Base-by-base conservation (phyloP, 1,140 invertebrate genomes). In the Aphidius ervi region DNA sequence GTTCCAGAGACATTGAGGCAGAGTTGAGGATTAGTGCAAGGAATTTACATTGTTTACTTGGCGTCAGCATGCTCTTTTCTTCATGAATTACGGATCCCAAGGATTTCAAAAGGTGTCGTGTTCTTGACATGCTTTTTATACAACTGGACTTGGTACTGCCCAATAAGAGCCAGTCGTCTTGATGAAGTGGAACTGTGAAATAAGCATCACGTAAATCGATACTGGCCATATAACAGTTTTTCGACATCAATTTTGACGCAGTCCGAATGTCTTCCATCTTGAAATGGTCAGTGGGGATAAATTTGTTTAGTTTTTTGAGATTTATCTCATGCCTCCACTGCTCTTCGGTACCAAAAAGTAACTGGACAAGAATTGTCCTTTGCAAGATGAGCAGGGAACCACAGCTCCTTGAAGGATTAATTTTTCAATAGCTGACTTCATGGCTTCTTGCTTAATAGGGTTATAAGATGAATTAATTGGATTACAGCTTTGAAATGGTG, bases 121-220 rank as follows among this genome's bases (percentile, higher is more conserved):
- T 42, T 58, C 4, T 58, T 46, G 20, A 56, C 37, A 16, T 6
- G 50, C 16, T 16, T 16, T 16, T 16, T 16, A 16, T 16, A 16
- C 16, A 16, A 16, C 16, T 16, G 20, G 57, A 60, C 41, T 45
- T 53, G 2, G 57, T 54, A 37, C 62, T 58, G 3, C 66, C 61
- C 58, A 63, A 37, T 23, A 5, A 9, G 4, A 40, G 1, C 39
- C 40, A 9, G 7, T 39, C 9, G 39, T 48, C 9, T 46, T 42
- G 42, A 43, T 53, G 45, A 56, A 68, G 63, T 42, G 64, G 58
- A 43, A 69, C 49, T 8, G 62, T 16, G 46, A 65, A 62, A 56
- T 68, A 69, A 7, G 68, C 64, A 52, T 80, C 75, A 74, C 61
- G 57, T 8, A 65, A 54, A 59, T 69, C 67, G 16, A 70, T n/a